These are phyloP conservation scores for Aselliscus stoliczkanus DNA, from an alignment of 2,797 vertebrate species.

Conservation along the genomic window DNA sequence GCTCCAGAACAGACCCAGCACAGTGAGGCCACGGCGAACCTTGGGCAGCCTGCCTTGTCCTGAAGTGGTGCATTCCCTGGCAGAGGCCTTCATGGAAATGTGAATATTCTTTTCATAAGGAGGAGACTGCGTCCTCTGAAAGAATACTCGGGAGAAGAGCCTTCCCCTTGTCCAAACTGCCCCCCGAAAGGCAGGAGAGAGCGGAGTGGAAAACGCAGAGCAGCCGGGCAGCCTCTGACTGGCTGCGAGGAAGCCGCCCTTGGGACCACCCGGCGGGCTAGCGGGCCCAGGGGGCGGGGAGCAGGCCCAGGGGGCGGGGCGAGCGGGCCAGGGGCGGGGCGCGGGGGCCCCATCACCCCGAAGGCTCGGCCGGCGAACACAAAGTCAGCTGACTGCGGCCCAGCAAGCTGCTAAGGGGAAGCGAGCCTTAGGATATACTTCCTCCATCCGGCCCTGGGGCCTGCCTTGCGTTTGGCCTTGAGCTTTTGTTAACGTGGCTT, in stretches of 20 bases:
- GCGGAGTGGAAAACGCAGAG: neutral
- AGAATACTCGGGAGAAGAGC: rapidly evolving
- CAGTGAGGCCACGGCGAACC: neutral
- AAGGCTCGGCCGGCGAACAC: rapidly evolving
- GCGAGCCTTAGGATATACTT: neutral
- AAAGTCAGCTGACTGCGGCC: neutral
- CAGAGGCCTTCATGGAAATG: neutral
- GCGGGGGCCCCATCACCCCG: too few relatives aligned
- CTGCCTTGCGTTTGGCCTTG: neutral
- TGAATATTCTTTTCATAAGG: neutral
- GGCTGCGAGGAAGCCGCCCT: neutral
- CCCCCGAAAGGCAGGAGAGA: rapidly evolving
- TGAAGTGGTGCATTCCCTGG: neutral
- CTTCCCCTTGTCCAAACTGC: neutral
- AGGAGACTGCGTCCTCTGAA: neutral
- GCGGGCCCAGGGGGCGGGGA: too few relatives aligned
- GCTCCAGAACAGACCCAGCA: neutral
- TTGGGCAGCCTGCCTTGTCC: neutral
- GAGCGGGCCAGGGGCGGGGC: neutral
- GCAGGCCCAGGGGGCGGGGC: too few relatives aligned
- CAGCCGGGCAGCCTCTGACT: neutral
- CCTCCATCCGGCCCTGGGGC: neutral
- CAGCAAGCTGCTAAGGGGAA: rapidly evolving
- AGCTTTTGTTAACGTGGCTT: neutral
- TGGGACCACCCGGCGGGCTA: neutral